These are phyloP conservation scores for Conus canariensis DNA, from an alignment of 2,888 invertebrate species.

Conservation along the genomic window DNA sequence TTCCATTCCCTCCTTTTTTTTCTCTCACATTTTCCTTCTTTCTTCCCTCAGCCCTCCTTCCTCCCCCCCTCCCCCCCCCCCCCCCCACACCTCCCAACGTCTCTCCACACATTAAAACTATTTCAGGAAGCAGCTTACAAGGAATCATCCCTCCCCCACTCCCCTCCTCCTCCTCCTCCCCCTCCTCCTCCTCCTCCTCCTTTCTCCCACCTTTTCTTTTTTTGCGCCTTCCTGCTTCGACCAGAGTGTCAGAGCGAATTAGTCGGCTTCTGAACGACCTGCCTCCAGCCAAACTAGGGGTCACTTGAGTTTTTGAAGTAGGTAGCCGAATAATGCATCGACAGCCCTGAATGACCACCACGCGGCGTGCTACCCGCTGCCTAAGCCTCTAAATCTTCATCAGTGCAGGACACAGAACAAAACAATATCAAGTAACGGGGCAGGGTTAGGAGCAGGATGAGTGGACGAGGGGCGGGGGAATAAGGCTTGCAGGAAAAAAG, in stretches of 20 bases:
- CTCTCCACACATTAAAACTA: background rate
- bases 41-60: background rate
- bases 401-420: background rate
- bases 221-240: too few species aligned
- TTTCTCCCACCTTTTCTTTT: too few species aligned
- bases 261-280: background rate
- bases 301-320: slow-evolving; percentile 7
- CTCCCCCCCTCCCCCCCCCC: too few species aligned
- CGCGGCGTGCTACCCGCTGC: background rate
- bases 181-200: too few species aligned
- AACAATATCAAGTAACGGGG: background rate
- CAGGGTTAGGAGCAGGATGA: background rate
- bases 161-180: background rate
- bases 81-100: background rate
- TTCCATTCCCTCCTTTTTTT: background rate
- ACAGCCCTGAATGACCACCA: background rate
- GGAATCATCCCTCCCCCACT: too few species aligned
- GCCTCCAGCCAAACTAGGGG: slow-evolving; percentile 13
- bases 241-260: slow-evolving; percentile 1
- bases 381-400: background rate
- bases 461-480: background rate
- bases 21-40: background rate
- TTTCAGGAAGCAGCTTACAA: background rate
- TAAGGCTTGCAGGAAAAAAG: background rate
- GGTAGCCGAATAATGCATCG: background rate